A percentile compares a stretch with the other conserved stretches of the same genome.
phyloP scores from a whole-genome alignment of 2,888 invertebrate genomes.

The Creontiades dilutus region DNA sequence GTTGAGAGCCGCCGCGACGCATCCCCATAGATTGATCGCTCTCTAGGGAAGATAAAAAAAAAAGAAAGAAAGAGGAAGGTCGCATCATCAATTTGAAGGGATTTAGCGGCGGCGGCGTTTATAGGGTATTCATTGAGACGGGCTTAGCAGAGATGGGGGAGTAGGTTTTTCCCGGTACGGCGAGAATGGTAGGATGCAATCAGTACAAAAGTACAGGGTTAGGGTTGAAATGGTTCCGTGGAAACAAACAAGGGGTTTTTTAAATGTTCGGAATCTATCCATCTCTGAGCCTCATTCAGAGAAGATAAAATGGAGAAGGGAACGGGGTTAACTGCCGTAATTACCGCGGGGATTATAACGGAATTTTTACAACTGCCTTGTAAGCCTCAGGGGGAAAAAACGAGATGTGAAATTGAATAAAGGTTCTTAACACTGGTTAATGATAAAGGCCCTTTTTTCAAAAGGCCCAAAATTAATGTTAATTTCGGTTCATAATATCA shows the following conservation, averaged over 20 bases:
- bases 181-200: slow-evolving; percentile 5
- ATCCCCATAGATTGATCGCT: slow-evolving; percentile 13
- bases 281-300: slow-evolving; percentile 3
- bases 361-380: background rate
- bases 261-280: slow-evolving; percentile 1
- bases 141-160: slow-evolving; percentile 24
- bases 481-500: too few relatives aligned
- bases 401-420: background rate
- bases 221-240: background rate
- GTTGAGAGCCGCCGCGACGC: slow-evolving; percentile 43
- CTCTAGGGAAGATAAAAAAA: background rate
- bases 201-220: slow-evolving; percentile 1
- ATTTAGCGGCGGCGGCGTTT: slow-evolving; percentile 35
- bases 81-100: slow-evolving; percentile 27
- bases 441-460: too few relatives aligned
- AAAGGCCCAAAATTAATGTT: too few relatives aligned
- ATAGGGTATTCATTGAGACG: slow-evolving; percentile 31
- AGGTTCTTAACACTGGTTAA: background rate
- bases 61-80: background rate
- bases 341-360: background rate
- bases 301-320: background rate
- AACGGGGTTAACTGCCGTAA: slow-evolving; percentile 5
- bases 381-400: background rate
- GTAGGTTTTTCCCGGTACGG: background rate
- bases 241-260: background rate